A percentile compares a stretch with the other conserved stretches of the same genome.
Conservation (phyloP, 2,888 invertebrate species). For the Xestia rhomboidea region DNA sequence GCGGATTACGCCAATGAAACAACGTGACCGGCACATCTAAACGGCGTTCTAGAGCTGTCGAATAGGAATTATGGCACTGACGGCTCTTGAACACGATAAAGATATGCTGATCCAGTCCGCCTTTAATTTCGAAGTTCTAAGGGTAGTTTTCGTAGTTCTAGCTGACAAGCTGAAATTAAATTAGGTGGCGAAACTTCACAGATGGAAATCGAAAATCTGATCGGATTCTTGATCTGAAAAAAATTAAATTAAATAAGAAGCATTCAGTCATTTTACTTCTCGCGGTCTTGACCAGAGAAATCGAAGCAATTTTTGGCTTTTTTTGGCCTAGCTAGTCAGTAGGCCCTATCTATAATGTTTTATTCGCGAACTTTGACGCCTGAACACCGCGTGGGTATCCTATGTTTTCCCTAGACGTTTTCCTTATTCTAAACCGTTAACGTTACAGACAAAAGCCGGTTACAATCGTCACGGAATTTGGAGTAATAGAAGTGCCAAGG, state of each 20-base stretch:
- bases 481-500: constrained; percentile 58
- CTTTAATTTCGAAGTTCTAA: not conserved
- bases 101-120: not conserved
- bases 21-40: not conserved
- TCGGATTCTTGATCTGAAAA: not conserved
- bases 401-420: too few species aligned
- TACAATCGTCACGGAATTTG: constrained; percentile 71
- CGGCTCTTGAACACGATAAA: not conserved
- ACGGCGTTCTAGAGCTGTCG: not conserved
- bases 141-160: not conserved
- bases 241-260: not conserved
- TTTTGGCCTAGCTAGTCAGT: not conserved
- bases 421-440: not conserved
- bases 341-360: not conserved
- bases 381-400: not conserved
- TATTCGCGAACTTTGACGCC: not conserved
- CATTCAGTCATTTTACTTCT: not conserved
- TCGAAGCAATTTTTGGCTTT: not conserved
- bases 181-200: not conserved
- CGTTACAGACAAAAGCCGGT: constrained; percentile 68
- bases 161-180: not conserved
- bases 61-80: not conserved
- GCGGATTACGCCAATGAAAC: not conserved
- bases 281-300: not conserved
- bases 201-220: not conserved